Conservation (phyloP, 2,888 invertebrate genomes). For the Drosophila nr. perissopoda region DNA sequence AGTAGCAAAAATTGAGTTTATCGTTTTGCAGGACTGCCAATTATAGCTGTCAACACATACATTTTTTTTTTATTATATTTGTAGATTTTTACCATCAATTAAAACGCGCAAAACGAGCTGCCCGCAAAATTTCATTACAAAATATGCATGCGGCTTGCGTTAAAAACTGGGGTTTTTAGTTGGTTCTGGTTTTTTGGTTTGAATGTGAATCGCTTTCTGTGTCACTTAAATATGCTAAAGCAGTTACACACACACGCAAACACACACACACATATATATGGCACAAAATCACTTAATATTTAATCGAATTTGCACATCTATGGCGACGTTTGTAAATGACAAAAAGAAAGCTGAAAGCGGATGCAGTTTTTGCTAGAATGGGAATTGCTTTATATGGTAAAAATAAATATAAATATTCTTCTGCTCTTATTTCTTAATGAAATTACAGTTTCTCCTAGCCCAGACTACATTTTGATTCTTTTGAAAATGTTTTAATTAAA, state of each 20-base stretch:
- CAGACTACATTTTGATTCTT: background rate
- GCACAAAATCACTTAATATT: conserved; percentile 71
- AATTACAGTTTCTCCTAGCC: background rate
- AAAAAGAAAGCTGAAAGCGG: conserved; percentile 16
- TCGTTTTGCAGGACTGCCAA: conserved; percentile 38
- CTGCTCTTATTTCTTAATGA: background rate
- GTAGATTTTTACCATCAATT: conserved; percentile 72
- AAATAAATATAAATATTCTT: background rate
- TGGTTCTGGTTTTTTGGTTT: conserved; percentile 29
- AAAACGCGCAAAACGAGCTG: conserved; percentile 67
- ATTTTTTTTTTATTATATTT: too few species aligned
- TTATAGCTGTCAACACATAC: background rate
- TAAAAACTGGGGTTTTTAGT: background rate
- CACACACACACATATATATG: conserved; percentile 11
- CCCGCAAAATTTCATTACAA: conserved; percentile 73
- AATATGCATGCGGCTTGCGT: conserved; percentile 23
- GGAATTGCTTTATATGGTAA: background rate
- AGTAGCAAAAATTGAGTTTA: conserved; percentile 34
- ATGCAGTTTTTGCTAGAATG: conserved; percentile 1
- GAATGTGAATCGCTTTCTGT: conserved; percentile 55
- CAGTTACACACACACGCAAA: conserved; percentile 45
- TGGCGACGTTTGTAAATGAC: conserved; percentile 28
- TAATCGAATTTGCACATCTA: conserved; percentile 70
- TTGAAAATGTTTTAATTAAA: background rate
- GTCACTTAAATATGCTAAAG: conserved; percentile 72